These are phyloP conservation scores for Bimastos eiseni DNA, from an alignment of 2,888 invertebrate species.

Conservation along the genomic window DNA sequence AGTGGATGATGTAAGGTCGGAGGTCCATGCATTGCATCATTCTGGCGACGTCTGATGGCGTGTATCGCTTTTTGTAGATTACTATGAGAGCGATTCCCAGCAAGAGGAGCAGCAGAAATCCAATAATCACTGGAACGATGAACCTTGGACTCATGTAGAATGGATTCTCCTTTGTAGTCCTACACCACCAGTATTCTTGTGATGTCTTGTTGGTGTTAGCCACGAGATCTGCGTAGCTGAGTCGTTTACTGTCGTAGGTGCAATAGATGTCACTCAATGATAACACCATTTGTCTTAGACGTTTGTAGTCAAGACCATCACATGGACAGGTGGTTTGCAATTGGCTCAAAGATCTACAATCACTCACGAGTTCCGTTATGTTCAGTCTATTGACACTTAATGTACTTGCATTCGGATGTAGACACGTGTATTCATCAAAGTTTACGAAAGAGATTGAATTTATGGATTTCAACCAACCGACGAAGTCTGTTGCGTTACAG, in stretches of 20 bases:
- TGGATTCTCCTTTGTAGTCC: not conserved
- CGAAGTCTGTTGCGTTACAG: not conserved
- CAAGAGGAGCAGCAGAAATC: not conserved
- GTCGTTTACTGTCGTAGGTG: not conserved
- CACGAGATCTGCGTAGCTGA: conserved; percentile 5
- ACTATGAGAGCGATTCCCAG: not conserved
- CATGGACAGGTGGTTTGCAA: conserved; percentile 1
- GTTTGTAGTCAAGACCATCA: not conserved
- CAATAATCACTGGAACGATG: not conserved
- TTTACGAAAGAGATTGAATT: not conserved
- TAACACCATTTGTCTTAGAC: not conserved
- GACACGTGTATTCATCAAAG: not conserved
- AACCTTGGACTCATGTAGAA: not conserved
- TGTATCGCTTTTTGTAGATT: not conserved
- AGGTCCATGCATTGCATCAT: conserved; percentile 20
- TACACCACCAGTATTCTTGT: not conserved
- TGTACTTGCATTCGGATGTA: not conserved
- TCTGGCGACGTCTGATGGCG: not conserved
- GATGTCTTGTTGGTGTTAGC: not conserved
- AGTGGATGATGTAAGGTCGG: conserved; percentile 7
- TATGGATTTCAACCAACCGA: not conserved
- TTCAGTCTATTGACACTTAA: not conserved
- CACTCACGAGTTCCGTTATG: not conserved
- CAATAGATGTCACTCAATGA: not conserved
- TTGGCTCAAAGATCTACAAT: not conserved